phyloP scores from a whole-genome alignment of 2,888 invertebrate species.

The Acanthosepion esculentum region DNA sequence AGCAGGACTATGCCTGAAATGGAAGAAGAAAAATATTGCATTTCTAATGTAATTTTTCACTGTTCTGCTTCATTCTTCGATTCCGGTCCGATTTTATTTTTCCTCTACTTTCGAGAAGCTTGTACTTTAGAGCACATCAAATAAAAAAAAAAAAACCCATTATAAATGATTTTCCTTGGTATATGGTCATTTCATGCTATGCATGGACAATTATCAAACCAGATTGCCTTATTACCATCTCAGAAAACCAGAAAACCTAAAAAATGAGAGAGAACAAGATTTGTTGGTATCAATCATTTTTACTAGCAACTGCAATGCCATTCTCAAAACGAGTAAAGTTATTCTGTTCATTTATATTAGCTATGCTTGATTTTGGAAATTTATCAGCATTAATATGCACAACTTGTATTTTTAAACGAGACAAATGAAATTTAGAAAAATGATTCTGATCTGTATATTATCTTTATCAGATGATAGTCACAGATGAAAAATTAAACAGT shows the following conservation, averaged over 20 bases:
- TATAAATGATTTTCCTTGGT: neutral
- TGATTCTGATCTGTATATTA: neutral
- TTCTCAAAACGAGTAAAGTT: neutral
- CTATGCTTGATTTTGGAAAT: neutral
- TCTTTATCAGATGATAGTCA: neutral
- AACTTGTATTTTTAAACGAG: neutral
- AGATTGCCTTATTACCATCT: neutral
- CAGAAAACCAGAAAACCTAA: neutral
- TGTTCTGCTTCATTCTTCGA: neutral
- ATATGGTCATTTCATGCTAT: neutral
- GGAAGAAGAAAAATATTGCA: constrained; percentile 35
- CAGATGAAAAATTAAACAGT: neutral
- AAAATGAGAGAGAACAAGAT: neutral
- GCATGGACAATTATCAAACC: neutral
- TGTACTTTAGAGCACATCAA: neutral
- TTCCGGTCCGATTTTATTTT: no score
- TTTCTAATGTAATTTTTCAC: neutral
- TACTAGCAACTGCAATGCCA: neutral
- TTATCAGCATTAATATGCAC: neutral
- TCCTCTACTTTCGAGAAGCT: neutral
- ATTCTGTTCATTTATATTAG: neutral
- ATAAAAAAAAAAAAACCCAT: no score
- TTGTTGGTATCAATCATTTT: neutral
- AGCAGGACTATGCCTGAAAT: constrained; percentile 47
- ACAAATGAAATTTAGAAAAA: neutral